Evolutionary conservation across 1,140 invertebrate genomes (phyloP), one percentile per base, ranked within the genome.

Genomic region (Drosophila pseudoobscura): DNA sequence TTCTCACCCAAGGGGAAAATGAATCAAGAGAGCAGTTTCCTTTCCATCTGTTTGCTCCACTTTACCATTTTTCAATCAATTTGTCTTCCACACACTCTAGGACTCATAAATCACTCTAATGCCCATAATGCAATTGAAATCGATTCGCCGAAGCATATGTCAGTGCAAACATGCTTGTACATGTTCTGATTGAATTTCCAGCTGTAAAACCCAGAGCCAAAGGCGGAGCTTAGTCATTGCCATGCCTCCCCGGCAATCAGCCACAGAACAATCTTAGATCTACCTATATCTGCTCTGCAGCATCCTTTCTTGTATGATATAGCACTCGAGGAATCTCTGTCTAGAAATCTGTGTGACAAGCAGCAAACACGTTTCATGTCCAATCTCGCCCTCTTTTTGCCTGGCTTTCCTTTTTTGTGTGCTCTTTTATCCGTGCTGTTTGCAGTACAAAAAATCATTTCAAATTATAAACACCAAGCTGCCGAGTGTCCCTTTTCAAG

Each of bases 381-480:
- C 50, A 24, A 9, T 15, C 44, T 22, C 20, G 1, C 6, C 24
- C 15, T 11, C n/a, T 39, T 20, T 22, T 9, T 13, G 3, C 9
- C 31, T 35, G 2, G 7, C 29, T 31, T 8, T 31, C 31, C 0
- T 39, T 39, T 39, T 35, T 29, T 50, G 26, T 69, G 63, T 45
- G 31, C 31, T 43, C 44, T 66, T 63, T 41, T 29, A 47, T 22
- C 65, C 65, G 13, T 65, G 65, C 55, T 66, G 65, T 43, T 69
- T 51, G 69, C 53, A 65, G 69, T 70, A 31, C 24, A 75, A 63
- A 82, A 82, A 83, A 82, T 78, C 80, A 83, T 84, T 83, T 83
- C 70, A 75, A 83, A 83, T 83, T 83, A 83, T 83, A 83, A 83
- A 79, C 80, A 83, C 80, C 75, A 47, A 46, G 63, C 29, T 60